These are phyloP conservation scores for Drosophila limbata DNA, from an alignment of 2,888 invertebrate species.

Conservation along the genomic window DNA sequence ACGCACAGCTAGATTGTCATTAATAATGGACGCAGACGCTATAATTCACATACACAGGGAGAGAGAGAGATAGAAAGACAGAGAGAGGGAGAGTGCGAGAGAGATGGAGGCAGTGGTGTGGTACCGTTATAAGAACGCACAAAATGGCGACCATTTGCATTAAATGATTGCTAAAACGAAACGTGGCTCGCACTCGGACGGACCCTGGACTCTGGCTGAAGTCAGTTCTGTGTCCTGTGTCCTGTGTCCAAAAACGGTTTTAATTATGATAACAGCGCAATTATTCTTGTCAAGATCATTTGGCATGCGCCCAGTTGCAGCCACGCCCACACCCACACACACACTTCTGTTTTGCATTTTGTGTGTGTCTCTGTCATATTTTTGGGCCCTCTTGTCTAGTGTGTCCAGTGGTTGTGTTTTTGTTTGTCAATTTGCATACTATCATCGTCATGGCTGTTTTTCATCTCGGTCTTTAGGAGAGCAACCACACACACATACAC, in stretches of 20 bases:
- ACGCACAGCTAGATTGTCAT: constrained; percentile 57
- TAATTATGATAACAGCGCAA: constrained; percentile 84
- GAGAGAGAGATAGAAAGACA: background rate
- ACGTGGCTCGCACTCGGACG: constrained; percentile 12
- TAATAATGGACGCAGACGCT: constrained; percentile 69
- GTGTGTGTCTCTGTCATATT: constrained; percentile 71
- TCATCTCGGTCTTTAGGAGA: constrained; percentile 53
- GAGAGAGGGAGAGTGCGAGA: background rate
- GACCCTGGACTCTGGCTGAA: background rate
- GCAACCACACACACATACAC: constrained; percentile 42
- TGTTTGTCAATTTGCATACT: constrained; percentile 84
- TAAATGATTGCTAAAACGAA: constrained; percentile 79
- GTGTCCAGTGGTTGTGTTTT: constrained; percentile 63
- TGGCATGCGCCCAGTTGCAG: constrained; percentile 57
- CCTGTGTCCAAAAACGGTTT: constrained; percentile 77
- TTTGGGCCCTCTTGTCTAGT: constrained; percentile 51
- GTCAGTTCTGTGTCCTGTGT: constrained; percentile 25
- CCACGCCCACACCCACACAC: constrained; percentile 41
- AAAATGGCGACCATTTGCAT: constrained; percentile 80
- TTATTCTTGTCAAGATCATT: constrained; percentile 84
- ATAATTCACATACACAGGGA: constrained; percentile 53
- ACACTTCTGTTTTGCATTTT: constrained; percentile 62
- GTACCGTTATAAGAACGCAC: constrained; percentile 64
- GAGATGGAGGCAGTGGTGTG: background rate
- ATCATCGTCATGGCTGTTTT: constrained; percentile 82